A percentile compares a stretch with the other conserved stretches of the same genome.
Evolutionary conservation across 2,113 vertebrate genomes (phyloP).

Genomic region (Pelecanoides urinatrix): DNA sequence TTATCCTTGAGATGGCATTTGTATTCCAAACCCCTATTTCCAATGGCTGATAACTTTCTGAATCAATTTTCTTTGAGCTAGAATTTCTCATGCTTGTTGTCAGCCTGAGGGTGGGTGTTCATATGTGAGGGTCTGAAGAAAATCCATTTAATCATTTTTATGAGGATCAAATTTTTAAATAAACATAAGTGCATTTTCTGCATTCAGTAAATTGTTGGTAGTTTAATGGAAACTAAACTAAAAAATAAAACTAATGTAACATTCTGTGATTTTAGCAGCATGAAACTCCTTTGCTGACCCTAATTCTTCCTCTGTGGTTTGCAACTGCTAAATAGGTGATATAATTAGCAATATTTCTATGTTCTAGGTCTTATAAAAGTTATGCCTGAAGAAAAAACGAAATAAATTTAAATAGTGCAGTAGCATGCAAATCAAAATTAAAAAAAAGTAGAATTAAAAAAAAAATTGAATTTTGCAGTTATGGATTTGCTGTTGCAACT

Average conservation of each 20-base stretch:
- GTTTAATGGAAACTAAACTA: neutral
- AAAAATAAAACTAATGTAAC: neutral
- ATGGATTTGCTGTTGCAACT: neutral
- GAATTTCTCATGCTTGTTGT: neutral
- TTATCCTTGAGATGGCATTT: slow-evolving; percentile 3
- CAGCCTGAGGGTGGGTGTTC: neutral
- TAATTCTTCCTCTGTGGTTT: neutral
- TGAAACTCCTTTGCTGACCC: neutral
- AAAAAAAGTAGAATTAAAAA: neutral
- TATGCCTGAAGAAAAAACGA: neutral
- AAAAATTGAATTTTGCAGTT: neutral
- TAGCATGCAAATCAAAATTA: neutral
- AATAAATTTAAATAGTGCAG: neutral
- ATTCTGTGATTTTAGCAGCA: neutral
- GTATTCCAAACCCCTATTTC: slow-evolving; percentile 25
- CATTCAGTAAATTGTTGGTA: neutral
- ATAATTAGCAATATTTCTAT: neutral
- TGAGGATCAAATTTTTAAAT: slow-evolving; percentile 16
- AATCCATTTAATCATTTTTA: slow-evolving; percentile 24
- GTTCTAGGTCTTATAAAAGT: neutral
- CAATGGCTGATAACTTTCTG: slow-evolving; percentile 27
- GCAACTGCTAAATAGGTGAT: neutral
- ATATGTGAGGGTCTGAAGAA: neutral
- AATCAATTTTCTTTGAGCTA: slow-evolving; percentile 22
- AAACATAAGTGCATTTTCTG: neutral